These are phyloP conservation scores for Meleagris gallopavo DNA, from an alignment of 2,113 vertebrate genomes.

Conservation along the genomic window DNA sequence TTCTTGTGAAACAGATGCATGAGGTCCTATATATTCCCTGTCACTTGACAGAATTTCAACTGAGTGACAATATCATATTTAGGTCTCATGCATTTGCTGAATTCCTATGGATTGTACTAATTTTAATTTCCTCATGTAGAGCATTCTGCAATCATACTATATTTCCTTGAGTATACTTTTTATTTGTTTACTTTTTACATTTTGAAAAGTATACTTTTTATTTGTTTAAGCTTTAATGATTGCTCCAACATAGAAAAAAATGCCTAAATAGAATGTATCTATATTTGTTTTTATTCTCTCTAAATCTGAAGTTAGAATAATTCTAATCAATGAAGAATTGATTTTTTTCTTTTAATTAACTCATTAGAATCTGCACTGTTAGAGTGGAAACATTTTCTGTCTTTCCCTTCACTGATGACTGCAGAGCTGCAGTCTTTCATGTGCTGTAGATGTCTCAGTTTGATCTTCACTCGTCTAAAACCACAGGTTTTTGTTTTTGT, in stretches of 20 bases:
- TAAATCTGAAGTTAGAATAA: background rate
- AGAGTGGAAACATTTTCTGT: accelerated
- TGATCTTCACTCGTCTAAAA: background rate
- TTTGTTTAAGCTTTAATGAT: too few species aligned
- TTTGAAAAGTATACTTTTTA: background rate
- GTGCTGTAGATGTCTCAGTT: background rate
- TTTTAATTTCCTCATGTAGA: background rate
- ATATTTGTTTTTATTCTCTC: background rate
- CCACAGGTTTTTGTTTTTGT: background rate
- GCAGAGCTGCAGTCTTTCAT: background rate
- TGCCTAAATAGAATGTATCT: background rate
- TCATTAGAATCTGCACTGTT: background rate
- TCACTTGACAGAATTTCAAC: background rate
- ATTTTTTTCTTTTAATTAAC: background rate
- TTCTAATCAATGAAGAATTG: background rate
- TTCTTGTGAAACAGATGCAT: background rate
- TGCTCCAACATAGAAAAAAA: background rate
- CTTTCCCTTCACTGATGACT: background rate
- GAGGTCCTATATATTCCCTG: background rate
- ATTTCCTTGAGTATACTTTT: background rate
- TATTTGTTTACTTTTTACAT: background rate
- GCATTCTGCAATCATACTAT: background rate
- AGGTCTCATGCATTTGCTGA: background rate
- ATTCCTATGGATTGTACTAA: background rate
- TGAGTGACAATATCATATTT: background rate